Evolutionary conservation across 2,113 vertebrate genomes (phyloP).

Genomic region (Sinocyclocheilus anshuiensis): DNA sequence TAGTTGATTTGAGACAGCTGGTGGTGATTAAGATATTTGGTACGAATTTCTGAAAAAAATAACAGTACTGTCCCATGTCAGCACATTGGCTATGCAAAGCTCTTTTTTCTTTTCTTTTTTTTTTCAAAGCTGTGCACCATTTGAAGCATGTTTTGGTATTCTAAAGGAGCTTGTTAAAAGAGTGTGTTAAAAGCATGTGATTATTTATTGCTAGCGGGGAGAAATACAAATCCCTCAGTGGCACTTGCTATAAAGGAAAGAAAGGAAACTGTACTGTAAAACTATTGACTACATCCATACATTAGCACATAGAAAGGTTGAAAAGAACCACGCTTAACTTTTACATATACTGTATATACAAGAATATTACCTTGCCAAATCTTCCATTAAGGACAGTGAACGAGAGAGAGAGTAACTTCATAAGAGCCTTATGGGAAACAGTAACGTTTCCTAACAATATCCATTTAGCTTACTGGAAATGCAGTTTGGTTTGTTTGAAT

Average conservation of each 20-base stretch:
- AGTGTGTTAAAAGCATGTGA: conserved; percentile 26
- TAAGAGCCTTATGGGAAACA: conserved; percentile 36
- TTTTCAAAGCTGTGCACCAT: neutral
- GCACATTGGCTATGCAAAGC: neutral
- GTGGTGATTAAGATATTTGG: conserved; percentile 18
- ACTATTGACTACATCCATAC: conserved; percentile 38
- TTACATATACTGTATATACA: conserved; percentile 35
- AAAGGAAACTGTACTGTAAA: conserved; percentile 22
- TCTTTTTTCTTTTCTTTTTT: neutral
- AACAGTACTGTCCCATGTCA: conserved; percentile 17
- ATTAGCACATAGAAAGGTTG: conserved; percentile 39
- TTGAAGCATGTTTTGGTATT: conserved; percentile 25
- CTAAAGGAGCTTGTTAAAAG: conserved; percentile 16
- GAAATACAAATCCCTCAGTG: conserved; percentile 42
- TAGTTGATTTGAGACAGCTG: neutral
- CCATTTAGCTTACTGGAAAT: conserved; percentile 46
- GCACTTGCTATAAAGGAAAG: conserved; percentile 32
- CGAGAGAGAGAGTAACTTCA: conserved; percentile 34
- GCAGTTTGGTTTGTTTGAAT: conserved; percentile 6
- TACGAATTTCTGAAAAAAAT: neutral
- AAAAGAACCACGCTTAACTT: conserved; percentile 37
- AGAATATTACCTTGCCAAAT: conserved; percentile 31
- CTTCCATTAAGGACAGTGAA: conserved; percentile 30
- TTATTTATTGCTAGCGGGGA: conserved; percentile 42
- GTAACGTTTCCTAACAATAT: conserved; percentile 28